Conservation (phyloP, 1,140 invertebrate species). For the Heliothis virescens region DNA sequence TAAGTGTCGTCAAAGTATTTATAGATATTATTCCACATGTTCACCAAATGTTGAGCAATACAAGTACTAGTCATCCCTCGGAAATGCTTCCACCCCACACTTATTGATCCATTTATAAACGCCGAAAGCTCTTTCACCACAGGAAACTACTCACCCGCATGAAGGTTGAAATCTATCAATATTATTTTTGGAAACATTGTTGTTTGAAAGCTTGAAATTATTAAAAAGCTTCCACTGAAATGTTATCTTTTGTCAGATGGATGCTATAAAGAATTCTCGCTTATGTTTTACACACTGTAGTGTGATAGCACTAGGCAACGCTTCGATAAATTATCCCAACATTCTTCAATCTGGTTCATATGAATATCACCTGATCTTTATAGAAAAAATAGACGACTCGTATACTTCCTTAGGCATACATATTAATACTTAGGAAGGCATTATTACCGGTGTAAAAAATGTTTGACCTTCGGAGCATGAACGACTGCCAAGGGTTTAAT, state of each 20-base stretch:
- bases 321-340: too few relatives aligned
- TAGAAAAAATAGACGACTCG: too few relatives aligned
- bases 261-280: not conserved
- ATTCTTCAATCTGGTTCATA: too few relatives aligned
- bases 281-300: too few relatives aligned
- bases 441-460: too few relatives aligned
- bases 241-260: constrained; percentile 1
- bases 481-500: too few relatives aligned
- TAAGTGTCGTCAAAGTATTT: constrained; percentile 13
- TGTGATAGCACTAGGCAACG: too few relatives aligned
- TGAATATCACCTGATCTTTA: too few relatives aligned
- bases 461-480: too few relatives aligned
- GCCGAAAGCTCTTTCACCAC: constrained; percentile 57
- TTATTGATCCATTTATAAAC: constrained; percentile 54
- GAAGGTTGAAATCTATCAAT: constrained; percentile 13
- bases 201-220: constrained; percentile 19
- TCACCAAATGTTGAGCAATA: constrained; percentile 15
- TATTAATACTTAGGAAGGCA: too few relatives aligned
- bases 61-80: constrained; percentile 48
- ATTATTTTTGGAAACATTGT: constrained; percentile 36
- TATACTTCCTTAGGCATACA: too few relatives aligned
- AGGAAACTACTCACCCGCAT: constrained; percentile 50
- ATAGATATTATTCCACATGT: constrained; percentile 13
- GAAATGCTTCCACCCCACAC: constrained; percentile 52
- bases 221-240: not conserved